These are phyloP conservation scores for Tethya wilhelma DNA, from an alignment of 37 sponge, comb jelly and placozoan species.

Conservation along the genomic window DNA sequence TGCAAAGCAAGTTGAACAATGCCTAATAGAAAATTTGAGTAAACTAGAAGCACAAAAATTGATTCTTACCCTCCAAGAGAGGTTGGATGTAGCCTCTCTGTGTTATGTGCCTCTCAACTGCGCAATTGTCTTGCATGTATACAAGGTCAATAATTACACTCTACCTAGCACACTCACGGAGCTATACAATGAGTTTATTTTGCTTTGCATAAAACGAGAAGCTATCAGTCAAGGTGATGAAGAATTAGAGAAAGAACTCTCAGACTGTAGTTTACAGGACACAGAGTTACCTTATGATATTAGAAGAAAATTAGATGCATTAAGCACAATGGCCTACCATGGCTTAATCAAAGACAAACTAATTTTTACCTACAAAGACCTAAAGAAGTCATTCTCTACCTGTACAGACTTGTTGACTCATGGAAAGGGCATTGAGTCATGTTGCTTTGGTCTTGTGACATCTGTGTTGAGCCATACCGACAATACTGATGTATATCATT, in stretches of 20 bases:
- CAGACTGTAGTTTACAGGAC: neutral
- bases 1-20: neutral
- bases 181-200: neutral
- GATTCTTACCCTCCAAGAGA: neutral
- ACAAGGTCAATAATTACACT: neutral
- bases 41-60: neutral
- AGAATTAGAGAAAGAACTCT: neutral
- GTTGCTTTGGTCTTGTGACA: slow-evolving; percentile 10
- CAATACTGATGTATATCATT: neutral
- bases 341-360: neutral
- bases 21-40: neutral
- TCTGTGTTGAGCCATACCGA: neutral
- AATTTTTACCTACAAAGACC: neutral
- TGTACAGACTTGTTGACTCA: too few relatives aligned
- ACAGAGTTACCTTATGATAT: neutral
- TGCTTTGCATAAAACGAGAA: neutral
- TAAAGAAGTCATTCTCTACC: neutral
- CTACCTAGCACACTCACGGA: neutral
- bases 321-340: neutral
- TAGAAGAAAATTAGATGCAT: neutral
- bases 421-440: too few relatives aligned
- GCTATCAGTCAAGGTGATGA: neutral
- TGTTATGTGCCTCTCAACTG: neutral
- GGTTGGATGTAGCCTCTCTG: neutral
- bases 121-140: neutral